These are phyloP conservation scores for Grammomys dolichurus DNA, from an alignment of 2,113 vertebrate genomes.

Conservation along the genomic window DNA sequence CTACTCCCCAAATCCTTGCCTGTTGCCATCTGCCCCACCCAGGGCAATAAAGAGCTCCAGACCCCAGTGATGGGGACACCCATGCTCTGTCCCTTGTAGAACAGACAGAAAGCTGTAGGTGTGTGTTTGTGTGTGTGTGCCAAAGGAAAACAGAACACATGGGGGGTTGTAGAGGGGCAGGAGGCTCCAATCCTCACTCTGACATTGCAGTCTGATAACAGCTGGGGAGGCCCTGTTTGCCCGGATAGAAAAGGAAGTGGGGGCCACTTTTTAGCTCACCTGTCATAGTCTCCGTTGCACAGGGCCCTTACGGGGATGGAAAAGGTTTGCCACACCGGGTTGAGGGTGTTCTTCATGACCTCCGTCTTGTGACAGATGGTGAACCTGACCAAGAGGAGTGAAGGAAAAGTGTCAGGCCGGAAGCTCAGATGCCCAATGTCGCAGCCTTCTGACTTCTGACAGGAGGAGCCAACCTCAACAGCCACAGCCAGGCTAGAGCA, in stretches of 20 bases:
- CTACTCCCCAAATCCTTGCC: too few relatives aligned
- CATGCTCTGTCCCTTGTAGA: background rate
- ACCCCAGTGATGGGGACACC: too few relatives aligned
- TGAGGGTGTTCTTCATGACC: constrained; percentile 93
- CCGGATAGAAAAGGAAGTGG: background rate
- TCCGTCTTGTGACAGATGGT: constrained; percentile 91
- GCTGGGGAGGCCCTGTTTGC: accelerated
- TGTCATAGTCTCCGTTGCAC: constrained; percentile 96
- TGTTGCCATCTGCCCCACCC: background rate
- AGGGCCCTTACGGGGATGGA: constrained; percentile 94
- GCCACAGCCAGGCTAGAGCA: background rate
- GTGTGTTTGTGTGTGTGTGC: too few relatives aligned
- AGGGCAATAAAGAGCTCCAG: background rate
- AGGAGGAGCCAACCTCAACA: background rate
- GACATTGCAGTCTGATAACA: accelerated
- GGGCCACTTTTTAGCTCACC: constrained; percentile 84
- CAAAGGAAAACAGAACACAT: background rate
- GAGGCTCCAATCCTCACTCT: background rate
- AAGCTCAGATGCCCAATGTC: background rate
- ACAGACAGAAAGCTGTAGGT: background rate
- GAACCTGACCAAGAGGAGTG: constrained; percentile 81
- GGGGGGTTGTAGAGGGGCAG: accelerated
- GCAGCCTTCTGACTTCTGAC: background rate
- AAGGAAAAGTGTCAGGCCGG: background rate
- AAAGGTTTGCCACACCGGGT: constrained; percentile 94